phyloP scores from a whole-genome alignment of 2,888 invertebrate genomes.

The Ornithoptera priamus region DNA sequence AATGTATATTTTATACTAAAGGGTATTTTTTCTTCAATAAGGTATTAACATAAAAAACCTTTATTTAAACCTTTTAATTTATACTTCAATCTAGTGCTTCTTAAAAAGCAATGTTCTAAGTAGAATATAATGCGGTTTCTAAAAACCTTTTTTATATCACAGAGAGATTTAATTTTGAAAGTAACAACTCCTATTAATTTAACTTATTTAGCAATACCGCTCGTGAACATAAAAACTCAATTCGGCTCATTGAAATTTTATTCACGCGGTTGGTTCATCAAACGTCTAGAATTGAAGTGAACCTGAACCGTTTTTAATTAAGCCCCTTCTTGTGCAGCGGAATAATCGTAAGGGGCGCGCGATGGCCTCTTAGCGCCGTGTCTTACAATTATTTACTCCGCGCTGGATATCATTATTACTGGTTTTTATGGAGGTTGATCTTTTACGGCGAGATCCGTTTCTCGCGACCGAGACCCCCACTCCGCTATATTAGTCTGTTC shows the following conservation, averaged over 20 bases:
- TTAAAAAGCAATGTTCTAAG: too few species aligned
- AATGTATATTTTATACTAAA: too few species aligned
- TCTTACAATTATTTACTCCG: slow-evolving; percentile 54
- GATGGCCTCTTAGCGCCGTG: slow-evolving; percentile 24
- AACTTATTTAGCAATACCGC: not conserved
- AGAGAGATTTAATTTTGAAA: too few species aligned
- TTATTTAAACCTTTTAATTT: too few species aligned
- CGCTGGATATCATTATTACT: slow-evolving; percentile 59
- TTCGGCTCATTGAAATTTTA: not conserved
- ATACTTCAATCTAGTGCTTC: too few species aligned
- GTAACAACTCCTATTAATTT: not conserved
- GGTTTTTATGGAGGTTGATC: slow-evolving; percentile 58
- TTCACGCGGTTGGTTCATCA: not conserved
- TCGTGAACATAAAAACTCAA: not conserved
- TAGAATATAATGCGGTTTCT: too few species aligned
- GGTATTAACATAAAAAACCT: too few species aligned
- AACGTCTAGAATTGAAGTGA: slow-evolving; percentile 9
- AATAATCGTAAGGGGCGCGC: slow-evolving; percentile 25
- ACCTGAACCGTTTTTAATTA: slow-evolving; percentile 21
- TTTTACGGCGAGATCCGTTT: slow-evolving; percentile 47
- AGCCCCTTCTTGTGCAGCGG: slow-evolving; percentile 6
- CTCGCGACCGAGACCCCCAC: not conserved
- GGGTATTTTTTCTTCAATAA: too few species aligned
- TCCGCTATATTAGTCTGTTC: slow-evolving; percentile 11
- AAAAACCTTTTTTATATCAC: too few species aligned